Conservation (phyloP, 2,113 vertebrate genomes). For the Mormoops blainvillei region DNA sequence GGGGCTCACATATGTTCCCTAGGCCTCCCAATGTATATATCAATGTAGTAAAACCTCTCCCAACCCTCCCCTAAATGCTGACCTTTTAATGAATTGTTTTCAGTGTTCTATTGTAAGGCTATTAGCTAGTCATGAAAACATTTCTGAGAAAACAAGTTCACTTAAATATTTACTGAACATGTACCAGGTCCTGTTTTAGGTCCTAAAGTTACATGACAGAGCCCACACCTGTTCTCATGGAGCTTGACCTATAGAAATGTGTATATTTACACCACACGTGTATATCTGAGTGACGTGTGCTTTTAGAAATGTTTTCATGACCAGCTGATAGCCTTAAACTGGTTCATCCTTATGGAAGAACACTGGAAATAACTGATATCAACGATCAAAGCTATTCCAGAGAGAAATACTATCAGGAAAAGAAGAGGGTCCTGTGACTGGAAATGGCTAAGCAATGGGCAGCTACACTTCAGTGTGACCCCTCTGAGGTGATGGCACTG, state of each 20-base stretch:
- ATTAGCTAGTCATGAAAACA: not conserved
- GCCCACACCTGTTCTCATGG: not conserved
- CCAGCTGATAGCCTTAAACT: not conserved
- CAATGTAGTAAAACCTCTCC: not conserved
- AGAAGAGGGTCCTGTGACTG: not conserved
- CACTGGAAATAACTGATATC: not conserved
- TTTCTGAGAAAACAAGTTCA: not conserved
- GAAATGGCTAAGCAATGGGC: not conserved
- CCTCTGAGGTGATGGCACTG: not conserved
- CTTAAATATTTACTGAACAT: not conserved
- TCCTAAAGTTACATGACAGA: not conserved
- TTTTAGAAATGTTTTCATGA: conserved; percentile 2
- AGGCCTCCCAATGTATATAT: not conserved
- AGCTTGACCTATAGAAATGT: not conserved
- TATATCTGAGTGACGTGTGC: not conserved
- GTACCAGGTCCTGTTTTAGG: not conserved
- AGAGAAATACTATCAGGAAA: not conserved
- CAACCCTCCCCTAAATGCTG: not conserved
- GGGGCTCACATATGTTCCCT: not conserved
- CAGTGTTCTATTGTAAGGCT: not conserved
- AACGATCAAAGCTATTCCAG: not conserved
- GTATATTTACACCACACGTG: not conserved
- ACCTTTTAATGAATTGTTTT: conserved; percentile 15
- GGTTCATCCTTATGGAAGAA: not conserved
- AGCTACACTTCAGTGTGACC: not conserved